Conservation (phyloP, 2,888 invertebrate species). For the Galerucella pusilla region DNA sequence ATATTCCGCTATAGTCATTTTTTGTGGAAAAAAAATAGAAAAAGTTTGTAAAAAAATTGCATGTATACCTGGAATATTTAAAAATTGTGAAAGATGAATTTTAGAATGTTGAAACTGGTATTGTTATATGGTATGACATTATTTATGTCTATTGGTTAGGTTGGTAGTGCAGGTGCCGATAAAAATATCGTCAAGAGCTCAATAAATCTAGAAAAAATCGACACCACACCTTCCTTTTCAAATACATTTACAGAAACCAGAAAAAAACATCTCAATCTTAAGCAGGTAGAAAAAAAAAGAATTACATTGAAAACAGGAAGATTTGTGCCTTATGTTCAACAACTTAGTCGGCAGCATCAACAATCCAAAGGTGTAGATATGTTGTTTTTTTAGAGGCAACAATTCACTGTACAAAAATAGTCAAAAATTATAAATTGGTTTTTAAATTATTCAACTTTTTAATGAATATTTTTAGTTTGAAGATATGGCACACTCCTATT, state of each 20-base stretch:
- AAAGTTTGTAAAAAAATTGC: no score
- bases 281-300: constrained; percentile 27
- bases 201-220: constrained; percentile 18
- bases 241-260: constrained; percentile 20
- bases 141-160: constrained; percentile 4
- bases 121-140: not conserved
- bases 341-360: constrained; percentile 16
- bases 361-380: not conserved
- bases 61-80: no score
- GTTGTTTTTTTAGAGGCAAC: not conserved
- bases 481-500: no score
- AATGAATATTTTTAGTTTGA: no score
- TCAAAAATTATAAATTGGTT: not conserved
- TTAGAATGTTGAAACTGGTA: no score
- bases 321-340: constrained; percentile 27
- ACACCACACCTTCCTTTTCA: constrained; percentile 14
- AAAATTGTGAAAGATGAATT: no score
- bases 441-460: no score
- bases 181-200: constrained; percentile 15
- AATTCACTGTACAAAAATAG: not conserved
- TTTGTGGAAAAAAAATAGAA: no score
- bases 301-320: constrained; percentile 20
- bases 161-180: constrained; percentile 15
- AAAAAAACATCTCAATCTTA: constrained; percentile 28
- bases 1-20: no score